Conservation (phyloP, 2,888 invertebrate genomes). For the Clusia tigrina region DNA sequence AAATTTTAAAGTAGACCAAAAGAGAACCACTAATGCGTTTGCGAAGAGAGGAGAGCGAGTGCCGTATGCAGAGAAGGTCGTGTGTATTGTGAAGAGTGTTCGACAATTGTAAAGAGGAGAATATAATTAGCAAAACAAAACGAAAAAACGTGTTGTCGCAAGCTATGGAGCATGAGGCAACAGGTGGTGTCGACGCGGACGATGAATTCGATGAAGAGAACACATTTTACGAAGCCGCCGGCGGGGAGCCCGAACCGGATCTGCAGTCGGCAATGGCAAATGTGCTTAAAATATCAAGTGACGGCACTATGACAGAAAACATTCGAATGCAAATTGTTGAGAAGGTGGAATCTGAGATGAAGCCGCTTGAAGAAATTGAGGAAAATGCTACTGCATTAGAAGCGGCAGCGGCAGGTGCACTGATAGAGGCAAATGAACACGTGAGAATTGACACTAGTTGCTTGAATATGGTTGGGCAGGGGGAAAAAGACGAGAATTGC, state of each 20-base stretch:
- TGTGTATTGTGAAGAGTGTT: background rate
- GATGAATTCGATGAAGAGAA: conserved; percentile 49
- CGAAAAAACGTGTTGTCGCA: background rate
- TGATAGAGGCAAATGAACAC: no score
- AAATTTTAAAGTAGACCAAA: no score
- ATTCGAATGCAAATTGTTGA: conserved; percentile 29
- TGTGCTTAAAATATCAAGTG: conserved; percentile 46
- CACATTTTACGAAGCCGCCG: conserved; percentile 52
- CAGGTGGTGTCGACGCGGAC: conserved; percentile 18
- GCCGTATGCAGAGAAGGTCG: background rate
- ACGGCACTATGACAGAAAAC: conserved; percentile 45
- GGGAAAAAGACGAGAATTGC: background rate
- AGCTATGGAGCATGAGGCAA: conserved; percentile 35
- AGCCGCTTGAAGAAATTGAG: background rate
- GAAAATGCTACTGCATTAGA: background rate
- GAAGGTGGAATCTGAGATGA: conserved; percentile 18
- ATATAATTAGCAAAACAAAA: no score
- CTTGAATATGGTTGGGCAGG: no score
- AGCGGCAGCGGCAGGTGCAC: conserved; percentile 7
- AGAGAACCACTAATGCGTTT: no score
- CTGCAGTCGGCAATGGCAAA: conserved; percentile 47
- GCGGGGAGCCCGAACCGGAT: conserved; percentile 51
- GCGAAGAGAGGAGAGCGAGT: no score
- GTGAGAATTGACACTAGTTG: no score
- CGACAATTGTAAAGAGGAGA: background rate